Evolutionary conservation across 2,113 vertebrate species (phyloP).

Genomic region (Peromyscus polionotus): DNA sequence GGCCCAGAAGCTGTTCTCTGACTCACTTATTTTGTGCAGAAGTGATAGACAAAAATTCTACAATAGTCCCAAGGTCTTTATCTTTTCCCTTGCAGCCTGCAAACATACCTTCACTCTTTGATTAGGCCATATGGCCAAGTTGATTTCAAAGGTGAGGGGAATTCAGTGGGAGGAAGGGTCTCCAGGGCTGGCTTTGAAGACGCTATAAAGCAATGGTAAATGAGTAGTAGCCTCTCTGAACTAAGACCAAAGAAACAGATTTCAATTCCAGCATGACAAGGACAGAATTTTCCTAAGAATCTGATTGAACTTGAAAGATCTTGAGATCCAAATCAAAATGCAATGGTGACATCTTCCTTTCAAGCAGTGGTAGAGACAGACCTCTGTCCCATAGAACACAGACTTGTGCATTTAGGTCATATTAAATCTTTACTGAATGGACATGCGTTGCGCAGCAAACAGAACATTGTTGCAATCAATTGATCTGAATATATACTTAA

Average conservation of each 20-base stretch:
- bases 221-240: too few species aligned
- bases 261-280: neutral
- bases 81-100: neutral
- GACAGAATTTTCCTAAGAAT: neutral
- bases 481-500: neutral
- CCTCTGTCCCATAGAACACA: neutral
- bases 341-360: neutral
- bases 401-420: neutral
- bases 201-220: neutral
- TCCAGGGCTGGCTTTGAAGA: neutral
- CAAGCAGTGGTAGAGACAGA: neutral
- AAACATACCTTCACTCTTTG: neutral
- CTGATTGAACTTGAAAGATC: neutral
- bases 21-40: neutral
- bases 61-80: neutral
- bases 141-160: neutral
- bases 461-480: neutral
- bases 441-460: neutral
- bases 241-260: neutral
- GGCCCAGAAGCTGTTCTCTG: neutral
- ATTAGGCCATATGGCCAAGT: neutral
- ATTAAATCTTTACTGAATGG: neutral
- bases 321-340: neutral
- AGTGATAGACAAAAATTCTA: neutral
- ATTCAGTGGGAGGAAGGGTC: neutral